Conservation (phyloP, 2,113 vertebrate species). For the Marcusenius ussheri region DNA sequence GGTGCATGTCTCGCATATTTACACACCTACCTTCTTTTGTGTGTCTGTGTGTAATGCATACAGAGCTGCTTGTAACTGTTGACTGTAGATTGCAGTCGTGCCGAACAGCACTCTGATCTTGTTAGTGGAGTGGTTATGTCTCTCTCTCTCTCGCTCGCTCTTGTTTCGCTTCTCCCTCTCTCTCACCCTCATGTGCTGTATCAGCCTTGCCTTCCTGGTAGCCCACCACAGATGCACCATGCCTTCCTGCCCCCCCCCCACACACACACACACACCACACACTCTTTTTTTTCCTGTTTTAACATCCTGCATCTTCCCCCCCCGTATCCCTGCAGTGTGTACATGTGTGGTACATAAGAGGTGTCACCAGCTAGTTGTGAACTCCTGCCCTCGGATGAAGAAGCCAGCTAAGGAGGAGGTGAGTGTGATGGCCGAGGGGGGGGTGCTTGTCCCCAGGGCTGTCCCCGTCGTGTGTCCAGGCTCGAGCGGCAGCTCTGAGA, state of each 20-base stretch:
- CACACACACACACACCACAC: not conserved
- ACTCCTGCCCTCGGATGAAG: slow-evolving; percentile 89
- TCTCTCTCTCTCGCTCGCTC: not conserved
- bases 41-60: not conserved
- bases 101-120: not conserved
- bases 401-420: slow-evolving; percentile 71
- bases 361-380: slow-evolving; percentile 91
- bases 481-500: not conserved
- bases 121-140: not conserved
- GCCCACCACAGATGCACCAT: not conserved
- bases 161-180: not conserved
- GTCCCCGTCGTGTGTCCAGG: not conserved
- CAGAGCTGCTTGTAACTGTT: not conserved
- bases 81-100: not conserved
- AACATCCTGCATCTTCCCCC: not conserved
- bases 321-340: slow-evolving; percentile 68
- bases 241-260: not conserved
- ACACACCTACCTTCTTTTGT: not conserved
- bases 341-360: slow-evolving; percentile 97
- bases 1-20: not conserved
- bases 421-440: not conserved
- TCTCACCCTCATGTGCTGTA: not conserved
- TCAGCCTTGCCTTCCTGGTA: not conserved
- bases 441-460: not conserved
- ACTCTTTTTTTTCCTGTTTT: not conserved